phyloP scores from a whole-genome alignment of 2,888 invertebrate species.

The Tubulanus polymorphus region DNA sequence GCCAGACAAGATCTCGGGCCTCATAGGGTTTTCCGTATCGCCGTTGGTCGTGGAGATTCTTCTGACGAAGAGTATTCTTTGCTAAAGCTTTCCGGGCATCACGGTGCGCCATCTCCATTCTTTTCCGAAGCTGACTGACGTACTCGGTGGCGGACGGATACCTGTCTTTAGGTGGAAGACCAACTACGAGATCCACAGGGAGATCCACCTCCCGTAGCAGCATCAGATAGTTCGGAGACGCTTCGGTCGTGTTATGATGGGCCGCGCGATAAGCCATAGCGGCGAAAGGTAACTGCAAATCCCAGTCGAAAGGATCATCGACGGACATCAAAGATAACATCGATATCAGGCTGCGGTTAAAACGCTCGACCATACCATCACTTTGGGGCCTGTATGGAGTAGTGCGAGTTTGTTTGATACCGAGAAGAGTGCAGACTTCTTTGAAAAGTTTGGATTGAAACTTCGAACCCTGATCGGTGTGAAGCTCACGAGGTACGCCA shows the following conservation, averaged over 20 bases:
- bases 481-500: constrained; percentile 15
- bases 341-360: constrained; percentile 15
- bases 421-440: constrained; percentile 18
- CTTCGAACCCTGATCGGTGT: constrained; percentile 19
- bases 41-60: background rate
- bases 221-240: constrained; percentile 22
- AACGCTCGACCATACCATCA: constrained; percentile 18
- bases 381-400: constrained; percentile 16
- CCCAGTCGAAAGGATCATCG: too few species aligned
- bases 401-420: constrained; percentile 21
- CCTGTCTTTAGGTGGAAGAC: background rate
- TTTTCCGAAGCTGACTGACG: constrained; percentile 6
- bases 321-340: too few species aligned
- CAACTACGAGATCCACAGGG: constrained; percentile 17
- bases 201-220: constrained; percentile 18
- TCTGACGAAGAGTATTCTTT: background rate
- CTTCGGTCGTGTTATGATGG: constrained; percentile 15
- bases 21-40: background rate
- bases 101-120: constrained; percentile 11
- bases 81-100: constrained; percentile 8
- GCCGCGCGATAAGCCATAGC: constrained; percentile 19
- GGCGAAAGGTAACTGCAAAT: constrained; percentile 19
- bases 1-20: constrained; percentile 3
- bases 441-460: constrained; percentile 19
- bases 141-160: constrained; percentile 8